Conservation (phyloP, 2,797 vertebrate species). For the Garrulus glandarius region DNA sequence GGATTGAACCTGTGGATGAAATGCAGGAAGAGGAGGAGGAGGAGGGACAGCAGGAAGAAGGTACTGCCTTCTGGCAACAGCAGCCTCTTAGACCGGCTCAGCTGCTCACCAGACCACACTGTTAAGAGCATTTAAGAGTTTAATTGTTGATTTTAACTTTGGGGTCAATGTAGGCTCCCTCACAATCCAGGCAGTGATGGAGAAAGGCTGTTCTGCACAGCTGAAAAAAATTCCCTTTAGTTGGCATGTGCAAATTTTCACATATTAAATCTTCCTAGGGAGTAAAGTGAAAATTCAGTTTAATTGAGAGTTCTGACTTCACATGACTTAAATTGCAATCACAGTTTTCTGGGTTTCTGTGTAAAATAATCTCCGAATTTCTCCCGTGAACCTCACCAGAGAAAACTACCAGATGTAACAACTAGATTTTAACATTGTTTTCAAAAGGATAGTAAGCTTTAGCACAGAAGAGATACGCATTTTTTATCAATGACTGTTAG, state of each 20-base stretch:
- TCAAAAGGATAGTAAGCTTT: background rate
- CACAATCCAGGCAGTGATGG: background rate
- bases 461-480: background rate
- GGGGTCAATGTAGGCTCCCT: background rate
- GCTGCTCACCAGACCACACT: background rate
- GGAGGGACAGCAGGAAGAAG: background rate
- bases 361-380: background rate
- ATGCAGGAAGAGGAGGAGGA: background rate
- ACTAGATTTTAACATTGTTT: background rate
- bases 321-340: background rate
- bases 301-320: background rate
- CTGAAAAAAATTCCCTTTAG: background rate
- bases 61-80: background rate
- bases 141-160: background rate
- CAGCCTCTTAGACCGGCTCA: background rate
- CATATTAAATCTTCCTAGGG: background rate
- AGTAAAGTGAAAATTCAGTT: background rate
- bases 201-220: background rate
- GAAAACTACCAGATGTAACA: background rate
- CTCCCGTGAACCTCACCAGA: background rate
- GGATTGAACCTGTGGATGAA: accelerated
- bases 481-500: background rate
- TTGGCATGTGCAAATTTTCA: background rate
- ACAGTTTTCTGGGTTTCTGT: background rate
- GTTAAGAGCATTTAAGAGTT: background rate